Evolutionary conservation across 1,140 invertebrate species (phyloP).

Genomic region (Polypedilum pembai): DNA sequence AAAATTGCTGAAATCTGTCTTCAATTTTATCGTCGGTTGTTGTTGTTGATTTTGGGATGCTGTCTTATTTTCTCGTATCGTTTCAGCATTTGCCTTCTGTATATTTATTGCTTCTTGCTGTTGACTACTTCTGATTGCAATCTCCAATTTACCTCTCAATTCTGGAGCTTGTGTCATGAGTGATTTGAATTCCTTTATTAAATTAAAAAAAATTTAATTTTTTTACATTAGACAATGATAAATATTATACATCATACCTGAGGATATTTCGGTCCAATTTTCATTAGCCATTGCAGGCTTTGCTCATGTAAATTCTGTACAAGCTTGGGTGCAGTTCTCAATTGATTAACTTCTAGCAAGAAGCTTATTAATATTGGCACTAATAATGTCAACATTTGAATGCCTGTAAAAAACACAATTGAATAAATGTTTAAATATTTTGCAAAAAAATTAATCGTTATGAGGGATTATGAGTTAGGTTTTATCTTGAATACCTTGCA

Average conservation of each 20-base stretch:
- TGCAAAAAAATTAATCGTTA: slow-evolving; percentile 31
- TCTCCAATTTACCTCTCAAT: slow-evolving; percentile 73
- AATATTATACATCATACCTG: slow-evolving; percentile 49
- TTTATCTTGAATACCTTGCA: slow-evolving; percentile 39
- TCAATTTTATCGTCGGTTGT: slow-evolving; percentile 82
- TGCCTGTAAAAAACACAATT: slow-evolving; percentile 52
- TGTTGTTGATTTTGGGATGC: slow-evolving; percentile 47
- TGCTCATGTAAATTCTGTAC: slow-evolving; percentile 70
- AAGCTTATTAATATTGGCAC: slow-evolving; percentile 84
- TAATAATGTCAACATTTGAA: slow-evolving; percentile 77
- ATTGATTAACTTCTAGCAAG: slow-evolving; percentile 60
- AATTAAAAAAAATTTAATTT: slow-evolving; percentile 30
- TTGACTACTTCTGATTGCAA: slow-evolving; percentile 71
- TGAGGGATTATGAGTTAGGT: slow-evolving; percentile 8
- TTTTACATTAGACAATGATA: slow-evolving; percentile 29
- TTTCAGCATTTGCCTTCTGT: slow-evolving; percentile 43
- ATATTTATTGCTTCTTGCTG: slow-evolving; percentile 46
- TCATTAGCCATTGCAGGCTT: slow-evolving; percentile 79
- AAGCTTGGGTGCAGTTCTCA: slow-evolving; percentile 55
- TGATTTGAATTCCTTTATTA: slow-evolving; percentile 75
- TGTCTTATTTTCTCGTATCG: slow-evolving; percentile 40
- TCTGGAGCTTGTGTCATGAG: slow-evolving; percentile 76
- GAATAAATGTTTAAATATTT: slow-evolving; percentile 33
- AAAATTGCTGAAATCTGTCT: slow-evolving; percentile 95
- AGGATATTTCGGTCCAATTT: slow-evolving; percentile 84